Percentiles rank a stretch among this genome's conserved stretches.
These are phyloP conservation scores for Drosophila mimica DNA, from an alignment of 2,888 invertebrate genomes.

Conservation along the genomic window DNA sequence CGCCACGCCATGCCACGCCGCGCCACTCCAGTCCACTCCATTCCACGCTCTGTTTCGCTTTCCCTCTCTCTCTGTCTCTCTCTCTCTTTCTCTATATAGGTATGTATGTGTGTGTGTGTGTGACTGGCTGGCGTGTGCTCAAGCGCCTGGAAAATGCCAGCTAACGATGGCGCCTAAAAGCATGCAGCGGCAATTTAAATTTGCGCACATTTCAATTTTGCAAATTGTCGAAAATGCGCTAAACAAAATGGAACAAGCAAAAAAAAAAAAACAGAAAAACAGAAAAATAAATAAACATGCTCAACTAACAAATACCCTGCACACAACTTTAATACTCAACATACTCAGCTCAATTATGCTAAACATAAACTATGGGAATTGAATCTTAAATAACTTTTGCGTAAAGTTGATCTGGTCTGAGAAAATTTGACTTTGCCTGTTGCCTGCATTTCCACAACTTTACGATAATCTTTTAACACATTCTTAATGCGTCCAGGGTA, in stretches of 20 bases:
- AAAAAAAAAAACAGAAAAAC: neutral
- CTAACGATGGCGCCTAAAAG: constrained; percentile 75
- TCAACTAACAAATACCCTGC: neutral
- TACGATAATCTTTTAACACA: neutral
- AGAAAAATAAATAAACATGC: constrained; percentile 2
- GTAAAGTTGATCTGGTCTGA: neutral
- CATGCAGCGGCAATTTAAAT: constrained; percentile 74
- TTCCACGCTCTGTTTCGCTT: neutral
- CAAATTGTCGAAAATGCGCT: constrained; percentile 61
- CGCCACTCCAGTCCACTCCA: neutral
- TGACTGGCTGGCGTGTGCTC: constrained; percentile 46
- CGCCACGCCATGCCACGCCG: neutral
- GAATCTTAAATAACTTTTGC: neutral
- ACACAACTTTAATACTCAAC: neutral
- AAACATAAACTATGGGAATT: neutral
- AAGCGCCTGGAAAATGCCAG: constrained; percentile 77
- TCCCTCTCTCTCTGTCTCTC: neutral
- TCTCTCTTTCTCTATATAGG: neutral
- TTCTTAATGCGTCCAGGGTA: neutral
- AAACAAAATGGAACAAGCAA: constrained; percentile 41
- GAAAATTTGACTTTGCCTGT: neutral
- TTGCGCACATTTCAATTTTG: constrained; percentile 73
- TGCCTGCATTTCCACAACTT: neutral
- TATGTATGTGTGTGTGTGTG: constrained; percentile 15
- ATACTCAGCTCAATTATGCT: neutral